Percentiles rank a stretch among this genome's conserved stretches.
phyloP scores from a whole-genome alignment of 2,888 invertebrate species.

The Cantharis rustica region DNA sequence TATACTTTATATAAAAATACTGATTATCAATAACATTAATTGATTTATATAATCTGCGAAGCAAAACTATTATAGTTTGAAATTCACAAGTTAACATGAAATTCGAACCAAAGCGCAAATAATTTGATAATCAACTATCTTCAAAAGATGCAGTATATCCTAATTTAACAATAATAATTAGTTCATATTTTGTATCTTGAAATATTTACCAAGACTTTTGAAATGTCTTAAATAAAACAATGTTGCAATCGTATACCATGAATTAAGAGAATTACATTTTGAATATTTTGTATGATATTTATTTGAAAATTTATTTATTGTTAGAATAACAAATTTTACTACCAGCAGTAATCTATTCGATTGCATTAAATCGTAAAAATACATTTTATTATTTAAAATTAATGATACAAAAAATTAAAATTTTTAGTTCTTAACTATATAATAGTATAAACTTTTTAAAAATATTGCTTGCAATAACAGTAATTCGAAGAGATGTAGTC shows the following conservation, averaged over 20 bases:
- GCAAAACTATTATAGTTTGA: too few species aligned
- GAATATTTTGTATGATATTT: neutral
- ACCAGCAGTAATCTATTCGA: neutral
- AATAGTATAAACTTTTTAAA: neutral
- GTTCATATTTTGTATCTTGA: too few species aligned
- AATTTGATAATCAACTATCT: too few species aligned
- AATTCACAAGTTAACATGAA: too few species aligned
- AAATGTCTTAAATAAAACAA: neutral
- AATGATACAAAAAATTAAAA: neutral
- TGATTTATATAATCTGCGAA: too few species aligned
- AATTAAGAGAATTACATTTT: neutral
- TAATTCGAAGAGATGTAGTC: constrained; percentile 6
- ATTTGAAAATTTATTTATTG: neutral
- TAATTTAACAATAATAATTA: too few species aligned
- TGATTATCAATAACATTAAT: too few species aligned
- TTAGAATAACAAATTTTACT: neutral
- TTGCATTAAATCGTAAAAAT: neutral
- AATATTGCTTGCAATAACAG: neutral
- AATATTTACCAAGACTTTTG: too few species aligned
- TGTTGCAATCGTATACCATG: neutral
- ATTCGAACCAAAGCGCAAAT: too few species aligned
- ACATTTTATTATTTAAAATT: neutral
- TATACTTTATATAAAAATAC: too few species aligned
- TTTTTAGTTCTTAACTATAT: neutral
- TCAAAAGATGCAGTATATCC: too few species aligned